Evolutionary conservation across 2,888 invertebrate species (phyloP).

Genomic region (Euzophera pinguis): DNA sequence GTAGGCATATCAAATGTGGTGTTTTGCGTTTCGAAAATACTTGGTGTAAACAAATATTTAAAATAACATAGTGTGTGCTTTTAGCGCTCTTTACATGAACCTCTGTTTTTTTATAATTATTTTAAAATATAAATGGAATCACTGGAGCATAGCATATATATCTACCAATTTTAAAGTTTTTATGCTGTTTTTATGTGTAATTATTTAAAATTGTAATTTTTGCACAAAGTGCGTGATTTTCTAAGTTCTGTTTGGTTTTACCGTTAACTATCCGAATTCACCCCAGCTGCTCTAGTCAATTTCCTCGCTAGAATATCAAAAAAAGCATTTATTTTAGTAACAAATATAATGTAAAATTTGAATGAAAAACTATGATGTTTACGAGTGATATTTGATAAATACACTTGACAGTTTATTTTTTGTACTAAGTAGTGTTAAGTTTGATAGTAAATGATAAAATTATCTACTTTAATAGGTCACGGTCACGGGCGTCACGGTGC

Average conservation of each 20-base stretch:
- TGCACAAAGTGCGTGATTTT: conserved; percentile 14
- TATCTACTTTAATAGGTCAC: conserved; percentile 13
- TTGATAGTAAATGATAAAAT: conserved; percentile 17
- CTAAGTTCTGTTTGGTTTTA: neutral
- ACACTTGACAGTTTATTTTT: conserved; percentile 28
- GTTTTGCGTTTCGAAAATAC: too few species aligned
- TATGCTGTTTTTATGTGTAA: neutral
- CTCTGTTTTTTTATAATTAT: too few species aligned
- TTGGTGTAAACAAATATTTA: too few species aligned
- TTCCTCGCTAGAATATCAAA: conserved; percentile 25
- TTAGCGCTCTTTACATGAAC: too few species aligned
- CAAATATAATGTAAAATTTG: neutral
- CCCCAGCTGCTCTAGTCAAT: conserved; percentile 30
- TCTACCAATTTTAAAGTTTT: neutral
- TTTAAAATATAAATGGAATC: too few species aligned
- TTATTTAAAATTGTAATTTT: neutral
- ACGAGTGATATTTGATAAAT: conserved; percentile 24
- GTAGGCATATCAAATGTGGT: too few species aligned
- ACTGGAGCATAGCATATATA: conserved; percentile 2
- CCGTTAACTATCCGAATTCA: conserved; percentile 20
- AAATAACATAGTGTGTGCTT: too few species aligned
- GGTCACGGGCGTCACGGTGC: too few species aligned
- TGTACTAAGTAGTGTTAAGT: conserved; percentile 26
- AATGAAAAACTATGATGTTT: conserved; percentile 3
- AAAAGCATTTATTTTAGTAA: conserved; percentile 13